Conservation (phyloP, 2,113 vertebrate genomes). For the Tinamus guttatus region DNA sequence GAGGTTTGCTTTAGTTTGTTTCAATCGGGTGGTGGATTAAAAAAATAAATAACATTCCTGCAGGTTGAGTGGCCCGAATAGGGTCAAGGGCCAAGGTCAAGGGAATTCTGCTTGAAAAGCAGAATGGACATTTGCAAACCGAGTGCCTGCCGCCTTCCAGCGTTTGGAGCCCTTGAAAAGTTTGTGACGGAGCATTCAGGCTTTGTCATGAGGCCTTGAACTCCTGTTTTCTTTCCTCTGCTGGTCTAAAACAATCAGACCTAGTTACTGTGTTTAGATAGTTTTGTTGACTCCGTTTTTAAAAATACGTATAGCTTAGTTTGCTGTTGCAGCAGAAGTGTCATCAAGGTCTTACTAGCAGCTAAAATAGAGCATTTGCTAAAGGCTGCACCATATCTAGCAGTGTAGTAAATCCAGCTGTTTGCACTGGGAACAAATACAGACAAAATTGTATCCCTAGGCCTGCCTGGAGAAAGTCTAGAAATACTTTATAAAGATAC, state of each 20-base stretch:
- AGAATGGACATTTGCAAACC: neutral
- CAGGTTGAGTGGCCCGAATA: neutral
- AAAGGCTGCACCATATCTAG: neutral
- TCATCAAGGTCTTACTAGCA: neutral
- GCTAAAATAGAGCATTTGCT: neutral
- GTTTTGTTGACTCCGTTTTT: neutral
- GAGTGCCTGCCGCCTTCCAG: neutral
- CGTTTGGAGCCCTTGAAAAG: neutral
- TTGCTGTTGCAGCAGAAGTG: neutral
- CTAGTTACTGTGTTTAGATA: neutral
- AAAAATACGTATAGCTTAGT: neutral
- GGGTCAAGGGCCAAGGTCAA: neutral
- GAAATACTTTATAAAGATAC: neutral
- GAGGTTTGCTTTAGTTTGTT: neutral
- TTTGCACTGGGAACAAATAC: neutral
- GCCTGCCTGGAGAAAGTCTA: neutral
- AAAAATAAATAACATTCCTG: neutral
- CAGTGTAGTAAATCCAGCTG: neutral
- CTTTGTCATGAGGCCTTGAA: neutral
- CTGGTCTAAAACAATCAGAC: neutral
- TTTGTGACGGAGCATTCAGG: neutral
- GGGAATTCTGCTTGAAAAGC: neutral
- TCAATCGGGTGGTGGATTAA: neutral
- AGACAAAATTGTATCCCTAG: fast-evolving
- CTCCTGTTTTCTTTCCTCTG: neutral